Percentiles rank a stretch among this genome's conserved stretches.
Evolutionary conservation across 2,797 vertebrate genomes (phyloP).

Genomic region (Urosaurus nigricauda): DNA sequence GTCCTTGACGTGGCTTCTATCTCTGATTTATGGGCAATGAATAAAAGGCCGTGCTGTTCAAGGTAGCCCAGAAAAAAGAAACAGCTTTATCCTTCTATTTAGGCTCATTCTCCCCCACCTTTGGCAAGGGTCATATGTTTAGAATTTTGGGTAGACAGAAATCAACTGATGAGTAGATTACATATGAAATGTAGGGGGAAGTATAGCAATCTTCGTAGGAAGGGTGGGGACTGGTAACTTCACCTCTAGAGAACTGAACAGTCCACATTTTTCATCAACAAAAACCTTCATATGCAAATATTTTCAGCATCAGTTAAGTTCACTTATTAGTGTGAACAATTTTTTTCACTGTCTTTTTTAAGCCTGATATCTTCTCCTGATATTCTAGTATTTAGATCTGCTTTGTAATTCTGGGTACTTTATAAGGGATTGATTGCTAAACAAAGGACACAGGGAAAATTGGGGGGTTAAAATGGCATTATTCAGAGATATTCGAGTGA

Average conservation of each 20-base stretch:
- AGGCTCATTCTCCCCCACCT: neutral
- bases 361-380: neutral
- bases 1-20: conserved; percentile 8
- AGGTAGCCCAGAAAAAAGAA: neutral
- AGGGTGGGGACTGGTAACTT: conserved; percentile 1
- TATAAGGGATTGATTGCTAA: neutral
- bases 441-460: neutral
- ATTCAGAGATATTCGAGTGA: too few species aligned
- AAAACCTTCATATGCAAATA: neutral
- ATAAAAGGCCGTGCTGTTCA: neutral
- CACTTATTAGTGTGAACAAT: too few species aligned
- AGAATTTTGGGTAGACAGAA: conserved; percentile 58
- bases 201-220: neutral
- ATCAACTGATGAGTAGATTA: neutral
- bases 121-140: conserved; percentile 5
- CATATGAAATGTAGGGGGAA: conserved; percentile 58
- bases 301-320: conserved; percentile 31
- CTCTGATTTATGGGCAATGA: conserved; percentile 65
- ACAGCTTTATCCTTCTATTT: neutral
- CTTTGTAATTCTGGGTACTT: neutral
- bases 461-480: too few species aligned
- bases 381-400: neutral
- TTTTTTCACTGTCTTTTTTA: too few species aligned
- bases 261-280: neutral
- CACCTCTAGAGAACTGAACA: neutral